A percentile compares a stretch with the other conserved stretches of the same genome.
phyloP scores from a whole-genome alignment of 2,113 vertebrate genomes.

The Triplophysa siluroides region DNA sequence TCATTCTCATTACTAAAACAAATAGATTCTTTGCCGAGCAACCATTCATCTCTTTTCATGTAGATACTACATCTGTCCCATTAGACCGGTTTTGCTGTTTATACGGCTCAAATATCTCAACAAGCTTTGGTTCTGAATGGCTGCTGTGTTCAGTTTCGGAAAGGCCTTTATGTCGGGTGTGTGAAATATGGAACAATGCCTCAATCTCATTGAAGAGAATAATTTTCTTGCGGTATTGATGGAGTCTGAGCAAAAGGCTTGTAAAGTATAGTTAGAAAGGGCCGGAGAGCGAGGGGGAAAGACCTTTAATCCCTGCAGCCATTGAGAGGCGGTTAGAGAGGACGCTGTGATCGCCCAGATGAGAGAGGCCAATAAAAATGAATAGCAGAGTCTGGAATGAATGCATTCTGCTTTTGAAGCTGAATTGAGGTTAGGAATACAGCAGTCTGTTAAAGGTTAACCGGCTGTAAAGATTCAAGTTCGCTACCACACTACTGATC shows the following conservation, averaged over 20 bases:
- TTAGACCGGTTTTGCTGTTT: constrained; percentile 36
- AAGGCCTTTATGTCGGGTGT: constrained; percentile 49
- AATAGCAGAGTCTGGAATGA: constrained; percentile 41
- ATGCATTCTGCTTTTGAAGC: constrained; percentile 35
- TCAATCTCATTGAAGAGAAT: constrained; percentile 60
- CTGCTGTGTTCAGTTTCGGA: constrained; percentile 55
- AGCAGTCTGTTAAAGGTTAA: constrained; percentile 48
- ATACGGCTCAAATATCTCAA: constrained; percentile 31
- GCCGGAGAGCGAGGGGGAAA: constrained; percentile 50
- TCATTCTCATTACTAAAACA: too few species aligned
- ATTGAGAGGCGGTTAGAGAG: constrained; percentile 52
- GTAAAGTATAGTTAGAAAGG: constrained; percentile 40
- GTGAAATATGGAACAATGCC: constrained; percentile 62
- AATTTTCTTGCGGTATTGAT: constrained; percentile 51
- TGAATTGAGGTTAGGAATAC: constrained; percentile 19
- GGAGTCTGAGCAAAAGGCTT: constrained; percentile 47
- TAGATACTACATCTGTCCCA: constrained; percentile 8
- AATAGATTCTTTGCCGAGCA: background rate
- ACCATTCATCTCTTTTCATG: background rate
- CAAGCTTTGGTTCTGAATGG: constrained; percentile 53
- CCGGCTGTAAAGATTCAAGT: constrained; percentile 34
- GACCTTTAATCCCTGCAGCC: constrained; percentile 57
- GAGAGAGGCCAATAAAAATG: constrained; percentile 55
- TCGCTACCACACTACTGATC: constrained; percentile 2
- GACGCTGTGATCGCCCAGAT: constrained; percentile 51